phyloP scores from a whole-genome alignment of 2,113 vertebrate genomes.

The Glaucomys volans region DNA sequence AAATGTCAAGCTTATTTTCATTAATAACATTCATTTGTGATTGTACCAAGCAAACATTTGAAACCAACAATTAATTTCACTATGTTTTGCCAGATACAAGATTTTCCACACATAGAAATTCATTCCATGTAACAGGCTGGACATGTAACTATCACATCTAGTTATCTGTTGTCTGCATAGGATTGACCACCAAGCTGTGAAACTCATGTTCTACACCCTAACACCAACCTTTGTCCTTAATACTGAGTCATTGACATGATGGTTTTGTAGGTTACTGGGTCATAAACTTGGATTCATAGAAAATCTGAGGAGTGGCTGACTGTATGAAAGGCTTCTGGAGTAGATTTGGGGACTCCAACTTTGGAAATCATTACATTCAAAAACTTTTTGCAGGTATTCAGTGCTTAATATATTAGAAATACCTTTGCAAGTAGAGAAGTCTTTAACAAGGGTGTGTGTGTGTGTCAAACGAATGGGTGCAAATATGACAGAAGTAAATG shows the following conservation, averaged over 20 bases:
- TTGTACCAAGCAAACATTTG: not conserved
- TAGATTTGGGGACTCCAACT: not conserved
- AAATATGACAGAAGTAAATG: not conserved
- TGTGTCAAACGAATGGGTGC: not conserved
- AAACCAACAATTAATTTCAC: not conserved
- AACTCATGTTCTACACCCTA: not conserved
- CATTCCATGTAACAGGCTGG: not conserved
- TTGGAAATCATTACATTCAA: not conserved
- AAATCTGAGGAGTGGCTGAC: not conserved
- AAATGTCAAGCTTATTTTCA: slow-evolving; percentile 6
- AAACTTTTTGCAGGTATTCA: not conserved
- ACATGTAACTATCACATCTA: not conserved
- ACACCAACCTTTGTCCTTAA: not conserved
- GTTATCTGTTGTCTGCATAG: not conserved
- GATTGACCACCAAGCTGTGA: not conserved
- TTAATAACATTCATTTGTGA: slow-evolving; percentile 30
- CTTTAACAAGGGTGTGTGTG: not conserved
- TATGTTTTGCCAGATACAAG: not conserved
- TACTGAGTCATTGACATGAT: not conserved
- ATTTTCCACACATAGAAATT: not conserved
- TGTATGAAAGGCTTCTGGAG: not conserved
- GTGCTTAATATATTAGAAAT: not conserved
- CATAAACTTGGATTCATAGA: not conserved
- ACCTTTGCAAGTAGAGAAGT: not conserved
- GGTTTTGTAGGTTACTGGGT: not conserved